These are phyloP conservation scores for Volucella zonaria DNA, from an alignment of 2,888 invertebrate genomes.

Conservation along the genomic window DNA sequence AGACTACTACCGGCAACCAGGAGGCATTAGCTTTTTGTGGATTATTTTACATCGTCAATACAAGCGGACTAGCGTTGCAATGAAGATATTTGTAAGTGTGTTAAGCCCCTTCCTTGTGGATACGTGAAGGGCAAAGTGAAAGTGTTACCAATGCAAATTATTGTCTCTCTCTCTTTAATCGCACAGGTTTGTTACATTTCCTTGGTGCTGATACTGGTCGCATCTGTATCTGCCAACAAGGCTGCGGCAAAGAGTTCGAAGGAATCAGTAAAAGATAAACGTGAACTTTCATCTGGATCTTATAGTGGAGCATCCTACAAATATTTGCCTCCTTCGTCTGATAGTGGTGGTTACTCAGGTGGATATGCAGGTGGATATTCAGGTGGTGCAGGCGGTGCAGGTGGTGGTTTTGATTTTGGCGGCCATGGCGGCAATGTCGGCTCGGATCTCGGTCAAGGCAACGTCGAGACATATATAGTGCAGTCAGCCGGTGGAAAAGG, in stretches of 20 bases:
- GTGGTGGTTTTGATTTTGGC: constrained; percentile 39
- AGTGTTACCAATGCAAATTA: constrained; percentile 45
- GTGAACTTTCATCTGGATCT: constrained; percentile 62
- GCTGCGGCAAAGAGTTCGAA: constrained; percentile 47
- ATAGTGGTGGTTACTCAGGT: constrained; percentile 38
- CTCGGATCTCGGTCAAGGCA: constrained; percentile 57
- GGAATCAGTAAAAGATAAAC: constrained; percentile 69
- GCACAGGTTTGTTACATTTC: constrained; percentile 57
- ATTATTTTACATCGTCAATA: constrained; percentile 52
- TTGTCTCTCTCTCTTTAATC: constrained; percentile 36
- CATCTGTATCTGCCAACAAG: constrained; percentile 55
- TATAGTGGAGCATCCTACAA: constrained; percentile 63
- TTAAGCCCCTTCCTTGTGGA: constrained; percentile 52
- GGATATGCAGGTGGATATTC: constrained; percentile 39
- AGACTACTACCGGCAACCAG: constrained; percentile 59
- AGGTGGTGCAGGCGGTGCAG: constrained; percentile 27
- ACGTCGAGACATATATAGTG: constrained; percentile 62
- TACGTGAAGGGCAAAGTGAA: constrained; percentile 67
- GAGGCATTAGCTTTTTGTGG: constrained; percentile 59
- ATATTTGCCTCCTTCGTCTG: constrained; percentile 61
- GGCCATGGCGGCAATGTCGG: constrained; percentile 41
- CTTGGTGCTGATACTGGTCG: constrained; percentile 64
- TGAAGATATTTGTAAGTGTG: constrained; percentile 75
- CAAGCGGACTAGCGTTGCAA: constrained; percentile 46
- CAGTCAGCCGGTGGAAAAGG: constrained; percentile 62